phyloP scores from a whole-genome alignment of 2,888 invertebrate genomes.

The Ischnus inquisitorius region DNA sequence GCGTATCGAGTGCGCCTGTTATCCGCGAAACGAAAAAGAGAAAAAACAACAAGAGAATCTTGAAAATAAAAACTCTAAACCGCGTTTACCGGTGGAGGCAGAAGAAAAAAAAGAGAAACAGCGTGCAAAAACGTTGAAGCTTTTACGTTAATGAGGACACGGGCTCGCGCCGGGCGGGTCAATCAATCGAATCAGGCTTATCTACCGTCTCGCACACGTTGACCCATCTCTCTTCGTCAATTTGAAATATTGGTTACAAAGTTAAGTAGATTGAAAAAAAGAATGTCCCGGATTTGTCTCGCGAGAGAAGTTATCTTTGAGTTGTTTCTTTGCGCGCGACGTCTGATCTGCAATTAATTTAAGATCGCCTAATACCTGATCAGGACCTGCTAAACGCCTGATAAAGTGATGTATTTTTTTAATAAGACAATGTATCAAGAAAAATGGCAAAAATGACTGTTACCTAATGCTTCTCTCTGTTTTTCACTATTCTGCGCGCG shows the following conservation, averaged over 20 bases:
- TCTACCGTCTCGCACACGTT: constrained; percentile 33
- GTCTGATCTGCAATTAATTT: too few species aligned
- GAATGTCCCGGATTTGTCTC: too few species aligned
- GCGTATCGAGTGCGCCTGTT: constrained; percentile 40
- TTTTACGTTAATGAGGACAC: constrained; percentile 46
- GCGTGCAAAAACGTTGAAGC: constrained; percentile 39
- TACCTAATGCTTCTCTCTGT: not conserved
- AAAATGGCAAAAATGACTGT: not conserved
- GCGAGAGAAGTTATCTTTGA: not conserved
- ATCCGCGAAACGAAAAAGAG: constrained; percentile 32
- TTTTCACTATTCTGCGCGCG: not conserved
- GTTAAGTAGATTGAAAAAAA: not conserved
- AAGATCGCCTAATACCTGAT: too few species aligned
- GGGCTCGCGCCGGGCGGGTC: constrained; percentile 45
- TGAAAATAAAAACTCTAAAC: constrained; percentile 32
- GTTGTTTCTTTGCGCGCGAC: not conserved
- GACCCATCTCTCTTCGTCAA: not conserved
- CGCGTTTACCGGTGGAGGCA: not conserved
- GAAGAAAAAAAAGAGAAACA: not conserved
- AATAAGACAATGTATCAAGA: not conserved
- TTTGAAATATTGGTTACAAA: not conserved
- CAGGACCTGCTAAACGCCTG: too few species aligned
- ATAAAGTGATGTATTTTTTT: not conserved
- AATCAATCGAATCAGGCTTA: constrained; percentile 59
- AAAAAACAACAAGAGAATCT: not conserved